Conservation (phyloP, 1,140 invertebrate species). For the Drosophila setifemur region DNA sequence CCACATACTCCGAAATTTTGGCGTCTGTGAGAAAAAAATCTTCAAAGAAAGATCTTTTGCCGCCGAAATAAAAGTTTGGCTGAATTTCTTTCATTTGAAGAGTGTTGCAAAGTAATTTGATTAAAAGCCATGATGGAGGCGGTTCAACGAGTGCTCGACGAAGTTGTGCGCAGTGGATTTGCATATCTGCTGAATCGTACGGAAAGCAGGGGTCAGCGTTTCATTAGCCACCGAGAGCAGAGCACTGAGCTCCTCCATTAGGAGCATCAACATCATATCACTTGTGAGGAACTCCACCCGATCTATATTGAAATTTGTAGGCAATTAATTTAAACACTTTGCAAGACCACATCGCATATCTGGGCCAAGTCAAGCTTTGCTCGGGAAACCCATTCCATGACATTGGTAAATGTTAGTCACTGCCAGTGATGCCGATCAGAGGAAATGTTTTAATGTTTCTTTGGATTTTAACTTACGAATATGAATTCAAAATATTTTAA, state of each 20-base stretch:
- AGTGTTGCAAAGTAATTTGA: slow-evolving; percentile 69
- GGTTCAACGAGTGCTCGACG: slow-evolving; percentile 1
- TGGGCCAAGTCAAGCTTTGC: slow-evolving; percentile 18
- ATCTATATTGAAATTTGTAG: slow-evolving; percentile 26
- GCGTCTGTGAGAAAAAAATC: slow-evolving; percentile 24
- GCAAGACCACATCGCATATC: slow-evolving; percentile 24
- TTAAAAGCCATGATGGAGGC: slow-evolving; percentile 58
- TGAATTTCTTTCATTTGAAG: slow-evolving; percentile 36
- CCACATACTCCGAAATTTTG: background rate
- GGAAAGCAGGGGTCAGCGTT: slow-evolving; percentile 32
- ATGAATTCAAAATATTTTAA: no score
- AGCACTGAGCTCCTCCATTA: slow-evolving; percentile 44
- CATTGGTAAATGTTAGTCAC: slow-evolving; percentile 50
- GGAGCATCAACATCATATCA: slow-evolving; percentile 31
- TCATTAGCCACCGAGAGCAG: slow-evolving; percentile 31
- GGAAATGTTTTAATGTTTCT: no score
- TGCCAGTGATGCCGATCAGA: slow-evolving; percentile 12
- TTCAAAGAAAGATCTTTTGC: slow-evolving; percentile 41
- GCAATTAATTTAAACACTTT: slow-evolving; percentile 71
- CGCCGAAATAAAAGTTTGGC: slow-evolving; percentile 52
- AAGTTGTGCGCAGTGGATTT: slow-evolving; percentile 40
- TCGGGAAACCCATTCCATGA: slow-evolving; percentile 18
- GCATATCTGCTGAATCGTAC: slow-evolving; percentile 65
- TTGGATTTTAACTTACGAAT: no score
- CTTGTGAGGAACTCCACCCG: background rate